Evolutionary conservation across 2,797 vertebrate genomes (phyloP), one percentile per base, ranked within the genome.

Genomic region (Pantherophis vulpinus): DNA sequence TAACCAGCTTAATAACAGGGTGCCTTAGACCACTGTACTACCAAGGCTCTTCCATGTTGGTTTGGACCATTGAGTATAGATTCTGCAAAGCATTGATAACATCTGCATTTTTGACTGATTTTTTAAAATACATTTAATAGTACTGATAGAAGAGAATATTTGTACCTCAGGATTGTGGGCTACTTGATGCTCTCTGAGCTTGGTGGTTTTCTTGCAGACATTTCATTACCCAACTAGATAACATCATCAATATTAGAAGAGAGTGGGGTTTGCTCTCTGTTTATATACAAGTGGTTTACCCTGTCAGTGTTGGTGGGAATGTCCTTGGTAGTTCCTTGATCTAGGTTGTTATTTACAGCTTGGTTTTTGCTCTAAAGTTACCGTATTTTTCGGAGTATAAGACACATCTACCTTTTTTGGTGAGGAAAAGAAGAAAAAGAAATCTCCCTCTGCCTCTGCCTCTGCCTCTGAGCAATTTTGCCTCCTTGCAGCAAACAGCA

Each of bases 61-160:
- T 63, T 91, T 96, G 95, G 95, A 92, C 94, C 96, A 93, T 88
- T 95, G 91, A 1, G 56, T 5, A 91, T 94, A 96, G 95, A 93
- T 95, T n/a, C 0, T 29, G 89, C 86, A 94, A 94, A 96, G 93
- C 51, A 89, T 93, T 79, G 88, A 90, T 79, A 96, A 95, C 94
- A 94, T 93, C 94, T 95, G 96, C 58, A 92, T 95, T 91, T 92
- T 95, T 95, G 79, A 83, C 11, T 10, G 12, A 61, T 66, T 88
- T 27, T 91, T 93, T 47, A 47, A 56, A 55, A 56, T 93, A 2
- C 0, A 55, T 94, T 95, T 94, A 70, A 66, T 58, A 87, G 47
- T 88, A 94, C n/a, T 5, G 63, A 92, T 89, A 66, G 13, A n/a
- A 66, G 63, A 60, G 7, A 61, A 25, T 61, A 61, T 25, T 61